Evolutionary conservation across 2,113 vertebrate species (phyloP), one percentile per base, ranked within the genome.

Genomic region (Colinus virginianus): DNA sequence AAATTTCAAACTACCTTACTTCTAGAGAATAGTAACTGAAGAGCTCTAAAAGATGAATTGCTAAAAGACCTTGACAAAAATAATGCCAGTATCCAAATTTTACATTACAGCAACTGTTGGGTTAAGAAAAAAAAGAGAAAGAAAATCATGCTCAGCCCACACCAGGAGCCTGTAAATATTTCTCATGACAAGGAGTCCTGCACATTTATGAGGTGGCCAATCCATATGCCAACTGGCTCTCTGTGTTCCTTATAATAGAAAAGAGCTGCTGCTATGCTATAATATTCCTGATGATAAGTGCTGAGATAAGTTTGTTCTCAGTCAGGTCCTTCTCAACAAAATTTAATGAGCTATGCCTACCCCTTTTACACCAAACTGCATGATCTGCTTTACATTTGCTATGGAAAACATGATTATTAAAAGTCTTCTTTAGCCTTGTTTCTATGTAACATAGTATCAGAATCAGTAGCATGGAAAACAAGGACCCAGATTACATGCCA

Each of bases 381-480:
- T n/a, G 30, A 78, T 88, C 88, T 88, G 61, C 68, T 95, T 91
- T 86, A 46, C 26, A 9, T 94, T 77, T 94, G 64, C 82, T 78
- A 19, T 78, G 46, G 69, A 94, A 93, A 93, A 61, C 0, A 0
- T 6, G 5, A 30, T 90, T 94, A 78, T 91, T 61, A 91, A 88
- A 87, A 6, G 15, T 78, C 79, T 77, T 93, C 83, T 90, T 85
- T 80, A 61, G 11, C 40, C 46, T 83, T 71, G 38, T 59, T 92
- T 94, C 81, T 72, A 88, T 88, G 87, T 78, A 94, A 71, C 46
- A 15, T 58, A 86, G 85, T 68, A 89, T 36, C 69, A 84, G 46
- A 79, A 81, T 88, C 93, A 48, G 93, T 95, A 96, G 90, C 92
- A 56, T 88, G 68, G 85, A 93, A 91, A 90, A 28, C 30, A 74